These are phyloP conservation scores for Apogon hyalosoma DNA, from an alignment of 2,797 vertebrate genomes.

Conservation along the genomic window DNA sequence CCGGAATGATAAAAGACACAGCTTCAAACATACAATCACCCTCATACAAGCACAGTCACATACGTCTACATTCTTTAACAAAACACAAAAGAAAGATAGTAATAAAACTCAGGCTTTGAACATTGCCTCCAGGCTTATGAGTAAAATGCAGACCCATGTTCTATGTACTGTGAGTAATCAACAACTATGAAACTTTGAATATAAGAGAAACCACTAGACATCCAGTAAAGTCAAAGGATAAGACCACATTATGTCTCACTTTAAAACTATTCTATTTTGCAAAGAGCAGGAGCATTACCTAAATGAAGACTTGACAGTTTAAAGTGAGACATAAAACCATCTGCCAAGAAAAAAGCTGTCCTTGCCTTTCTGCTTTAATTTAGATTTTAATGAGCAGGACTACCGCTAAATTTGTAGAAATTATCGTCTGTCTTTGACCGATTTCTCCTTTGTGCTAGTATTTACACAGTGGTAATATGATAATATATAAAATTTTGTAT, in stretches of 20 bases:
- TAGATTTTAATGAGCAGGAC: neutral
- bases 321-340: neutral
- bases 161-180: too few species aligned
- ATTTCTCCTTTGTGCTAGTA: too few species aligned
- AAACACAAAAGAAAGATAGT: neutral
- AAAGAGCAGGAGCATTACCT: neutral
- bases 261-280: neutral
- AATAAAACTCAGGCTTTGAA: neutral
- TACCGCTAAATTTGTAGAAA: neutral
- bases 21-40: neutral
- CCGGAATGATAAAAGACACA: constrained; percentile 54
- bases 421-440: neutral
- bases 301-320: neutral
- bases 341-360: constrained; percentile 2
- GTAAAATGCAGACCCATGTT: too few species aligned
- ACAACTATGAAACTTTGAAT: too few species aligned
- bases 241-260: neutral
- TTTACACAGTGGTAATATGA: too few species aligned
- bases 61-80: neutral
- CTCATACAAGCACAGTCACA: neutral
- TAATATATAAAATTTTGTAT: too few species aligned
- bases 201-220: too few species aligned
- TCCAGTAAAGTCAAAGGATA: neutral
- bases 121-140: neutral
- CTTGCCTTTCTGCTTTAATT: neutral